These are phyloP conservation scores for Polyergus mexicanus DNA, from an alignment of 1,140 invertebrate genomes.

Conservation along the genomic window DNA sequence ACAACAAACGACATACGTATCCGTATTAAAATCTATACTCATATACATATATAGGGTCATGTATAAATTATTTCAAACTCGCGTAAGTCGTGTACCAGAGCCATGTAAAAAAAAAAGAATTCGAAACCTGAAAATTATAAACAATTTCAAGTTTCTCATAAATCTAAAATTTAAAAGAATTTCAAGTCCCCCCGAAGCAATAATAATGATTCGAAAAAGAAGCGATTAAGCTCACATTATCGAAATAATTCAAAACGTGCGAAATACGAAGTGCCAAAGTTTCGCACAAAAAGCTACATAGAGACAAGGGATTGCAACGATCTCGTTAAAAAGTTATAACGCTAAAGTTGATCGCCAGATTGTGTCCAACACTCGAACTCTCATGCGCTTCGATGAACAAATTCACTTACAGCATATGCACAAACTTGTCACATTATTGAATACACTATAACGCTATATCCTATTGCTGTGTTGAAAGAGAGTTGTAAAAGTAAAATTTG, in stretches of 20 bases:
- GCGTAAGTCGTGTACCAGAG: neutral
- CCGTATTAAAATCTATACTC: neutral
- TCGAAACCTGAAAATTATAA: neutral
- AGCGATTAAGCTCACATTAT: constrained; percentile 1
- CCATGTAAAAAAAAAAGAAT: neutral
- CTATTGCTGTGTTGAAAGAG: neutral
- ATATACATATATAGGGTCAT: neutral
- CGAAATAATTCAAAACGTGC: constrained; percentile 46
- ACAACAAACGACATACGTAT: neutral
- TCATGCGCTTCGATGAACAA: constrained; percentile 15
- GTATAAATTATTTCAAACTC: neutral
- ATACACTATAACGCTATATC: neutral
- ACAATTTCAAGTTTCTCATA: neutral
- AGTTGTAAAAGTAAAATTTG: constrained; percentile 9
- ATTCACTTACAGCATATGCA: neutral
- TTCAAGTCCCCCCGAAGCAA: neutral
- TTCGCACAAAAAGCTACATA: constrained; percentile 10
- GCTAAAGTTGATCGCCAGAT: constrained; percentile 38
- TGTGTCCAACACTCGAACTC: constrained; percentile 39
- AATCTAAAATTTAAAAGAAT: neutral
- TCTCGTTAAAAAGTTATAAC: constrained; percentile 54
- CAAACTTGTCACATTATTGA: constrained; percentile 26
- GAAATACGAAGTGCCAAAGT: constrained; percentile 28
- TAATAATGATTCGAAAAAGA: constrained; percentile 27
- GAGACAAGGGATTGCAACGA: constrained; percentile 27